Evolutionary conservation across 2,113 vertebrate genomes (phyloP).

Genomic region (Ibidorhyncha struthersii): DNA sequence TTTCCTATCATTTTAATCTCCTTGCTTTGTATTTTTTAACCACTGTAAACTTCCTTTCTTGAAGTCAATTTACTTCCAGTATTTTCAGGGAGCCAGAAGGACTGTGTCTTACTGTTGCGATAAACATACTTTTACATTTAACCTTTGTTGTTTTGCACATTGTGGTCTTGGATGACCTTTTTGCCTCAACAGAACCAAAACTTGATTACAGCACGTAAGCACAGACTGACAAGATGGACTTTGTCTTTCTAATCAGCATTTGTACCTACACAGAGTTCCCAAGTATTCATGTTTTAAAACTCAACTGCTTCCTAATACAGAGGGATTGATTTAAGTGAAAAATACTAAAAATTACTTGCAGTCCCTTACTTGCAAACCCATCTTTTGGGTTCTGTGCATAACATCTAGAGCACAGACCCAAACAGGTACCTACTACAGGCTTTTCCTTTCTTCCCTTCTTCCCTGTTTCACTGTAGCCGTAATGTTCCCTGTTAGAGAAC

Average conservation of each 20-base stretch:
- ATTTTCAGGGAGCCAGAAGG: background rate
- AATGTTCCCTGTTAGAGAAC: background rate
- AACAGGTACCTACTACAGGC: background rate
- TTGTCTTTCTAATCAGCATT: background rate
- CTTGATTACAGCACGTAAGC: background rate
- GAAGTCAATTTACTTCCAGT: background rate
- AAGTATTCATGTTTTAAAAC: background rate
- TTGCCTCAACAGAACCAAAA: background rate
- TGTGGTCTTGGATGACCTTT: background rate
- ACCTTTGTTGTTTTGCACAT: background rate
- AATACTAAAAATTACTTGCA: background rate
- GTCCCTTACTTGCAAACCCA: background rate
- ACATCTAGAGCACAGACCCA: background rate
- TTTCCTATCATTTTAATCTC: background rate
- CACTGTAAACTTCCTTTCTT: background rate
- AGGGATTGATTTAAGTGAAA: background rate
- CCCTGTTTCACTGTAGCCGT: too few species aligned
- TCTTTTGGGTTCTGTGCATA: background rate
- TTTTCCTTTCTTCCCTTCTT: background rate
- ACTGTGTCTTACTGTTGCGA: background rate
- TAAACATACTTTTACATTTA: background rate
- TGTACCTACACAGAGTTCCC: background rate
- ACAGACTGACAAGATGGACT: background rate
- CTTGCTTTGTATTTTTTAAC: background rate
- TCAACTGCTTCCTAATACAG: background rate